These are phyloP conservation scores for Microtus californicus DNA, from an alignment of 2,797 vertebrate species.

Conservation along the genomic window DNA sequence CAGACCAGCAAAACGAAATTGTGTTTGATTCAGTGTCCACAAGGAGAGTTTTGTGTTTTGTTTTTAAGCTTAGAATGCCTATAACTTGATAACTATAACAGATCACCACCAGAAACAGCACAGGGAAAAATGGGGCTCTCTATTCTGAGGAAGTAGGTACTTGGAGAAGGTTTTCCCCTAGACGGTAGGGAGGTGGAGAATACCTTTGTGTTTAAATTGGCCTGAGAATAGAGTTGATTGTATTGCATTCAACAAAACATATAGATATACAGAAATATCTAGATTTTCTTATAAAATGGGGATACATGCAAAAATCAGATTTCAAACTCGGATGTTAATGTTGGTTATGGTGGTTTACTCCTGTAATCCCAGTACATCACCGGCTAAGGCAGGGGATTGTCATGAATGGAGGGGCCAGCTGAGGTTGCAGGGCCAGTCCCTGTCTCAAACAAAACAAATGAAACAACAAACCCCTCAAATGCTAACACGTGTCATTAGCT, in stretches of 20 bases:
- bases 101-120: not conserved
- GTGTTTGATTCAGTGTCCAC: not conserved
- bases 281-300: not conserved
- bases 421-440: not conserved
- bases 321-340: not conserved
- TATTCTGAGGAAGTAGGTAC: not conserved
- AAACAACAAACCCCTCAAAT: not conserved
- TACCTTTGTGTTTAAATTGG: not conserved
- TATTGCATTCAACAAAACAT: not conserved
- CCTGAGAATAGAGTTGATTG: not conserved
- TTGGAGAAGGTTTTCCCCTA: not conserved
- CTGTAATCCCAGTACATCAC: not conserved
- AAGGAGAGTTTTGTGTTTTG: slow-evolving; percentile 11
- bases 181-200: no score
- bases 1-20: slow-evolving; percentile 17
- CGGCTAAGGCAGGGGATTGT: not conserved
- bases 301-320: not conserved
- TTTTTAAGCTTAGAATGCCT: not conserved
- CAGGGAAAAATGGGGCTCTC: not conserved
- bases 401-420: no score
- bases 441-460: not conserved
- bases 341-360: not conserved
- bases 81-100: slow-evolving; percentile 32
- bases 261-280: not conserved
- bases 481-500: not conserved